phyloP scores from a whole-genome alignment of 2,888 invertebrate genomes.

The Pyrgus malvae region DNA sequence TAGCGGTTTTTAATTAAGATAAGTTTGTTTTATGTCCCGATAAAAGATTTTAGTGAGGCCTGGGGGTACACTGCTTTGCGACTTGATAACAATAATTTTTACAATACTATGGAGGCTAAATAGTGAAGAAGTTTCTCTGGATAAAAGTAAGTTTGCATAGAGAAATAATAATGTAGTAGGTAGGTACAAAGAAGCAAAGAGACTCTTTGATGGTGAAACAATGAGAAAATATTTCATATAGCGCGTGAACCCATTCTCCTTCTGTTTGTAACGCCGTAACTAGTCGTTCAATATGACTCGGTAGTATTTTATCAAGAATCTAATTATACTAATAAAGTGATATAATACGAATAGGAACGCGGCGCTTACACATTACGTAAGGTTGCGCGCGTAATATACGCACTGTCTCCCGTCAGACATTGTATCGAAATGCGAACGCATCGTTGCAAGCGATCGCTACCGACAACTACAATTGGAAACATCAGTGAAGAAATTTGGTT shows the following conservation, averaged over 20 bases:
- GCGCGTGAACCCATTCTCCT: too few species aligned
- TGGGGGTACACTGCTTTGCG: too few species aligned
- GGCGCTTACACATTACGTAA: slow-evolving; percentile 59
- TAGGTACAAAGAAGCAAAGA: too few species aligned
- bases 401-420: slow-evolving; percentile 62
- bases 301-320: slow-evolving; percentile 37
- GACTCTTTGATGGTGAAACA: too few species aligned
- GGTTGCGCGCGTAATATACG: slow-evolving; percentile 61
- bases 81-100: too few species aligned
- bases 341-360: slow-evolving; percentile 51
- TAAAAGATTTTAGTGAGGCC: background rate
- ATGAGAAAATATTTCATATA: too few species aligned
- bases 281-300: background rate
- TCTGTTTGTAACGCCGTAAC: too few species aligned
- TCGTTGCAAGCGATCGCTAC: background rate
- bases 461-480: background rate
- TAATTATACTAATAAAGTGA: slow-evolving; percentile 52
- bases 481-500: too few species aligned
- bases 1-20: background rate
- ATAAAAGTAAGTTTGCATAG: too few species aligned
- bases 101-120: too few species aligned
- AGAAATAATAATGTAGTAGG: too few species aligned
- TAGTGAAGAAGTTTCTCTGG: too few species aligned
- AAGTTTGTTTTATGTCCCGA: background rate
- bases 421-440: slow-evolving; percentile 56